Conservation (phyloP, 2,888 invertebrate species). For the Eupithecia tripunctaria region DNA sequence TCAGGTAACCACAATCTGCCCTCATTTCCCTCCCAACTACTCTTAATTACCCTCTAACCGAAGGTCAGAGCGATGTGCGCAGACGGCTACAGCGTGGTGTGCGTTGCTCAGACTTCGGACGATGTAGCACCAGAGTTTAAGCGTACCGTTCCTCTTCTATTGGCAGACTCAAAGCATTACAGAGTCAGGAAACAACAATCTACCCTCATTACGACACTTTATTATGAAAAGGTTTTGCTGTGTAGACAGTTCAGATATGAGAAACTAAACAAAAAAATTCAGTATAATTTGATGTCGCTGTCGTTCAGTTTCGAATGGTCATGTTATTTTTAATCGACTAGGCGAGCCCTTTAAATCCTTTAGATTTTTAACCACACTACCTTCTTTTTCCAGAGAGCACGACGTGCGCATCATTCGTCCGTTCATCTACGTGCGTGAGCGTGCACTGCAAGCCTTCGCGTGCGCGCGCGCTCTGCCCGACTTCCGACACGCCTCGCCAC, state of each 20-base stretch:
- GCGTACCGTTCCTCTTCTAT: constrained; percentile 92
- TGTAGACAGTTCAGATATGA: too few species aligned
- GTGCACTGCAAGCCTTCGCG: constrained; percentile 89
- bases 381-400: constrained; percentile 85
- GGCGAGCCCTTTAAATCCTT: too few species aligned
- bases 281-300: too few species aligned
- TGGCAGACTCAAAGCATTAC: constrained; percentile 91
- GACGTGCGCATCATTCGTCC: constrained; percentile 93
- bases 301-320: too few species aligned
- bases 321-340: too few species aligned
- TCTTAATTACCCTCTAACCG: too few species aligned
- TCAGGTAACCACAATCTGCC: constrained; percentile 80
- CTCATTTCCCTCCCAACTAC: not conserved
- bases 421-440: constrained; percentile 93
- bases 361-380: constrained; percentile 40
- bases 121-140: constrained; percentile 87
- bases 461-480: constrained; percentile 89
- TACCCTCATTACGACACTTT: too few species aligned
- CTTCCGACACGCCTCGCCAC: constrained; percentile 73
- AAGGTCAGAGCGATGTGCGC: constrained; percentile 85
- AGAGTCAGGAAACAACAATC: constrained; percentile 84
- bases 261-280: too few species aligned
- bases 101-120: constrained; percentile 93
- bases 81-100: constrained; percentile 94
- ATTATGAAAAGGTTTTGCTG: too few species aligned